These are phyloP conservation scores for Apistogramma diplotaenia DNA, from an alignment of 2,113 vertebrate species.

Conservation along the genomic window DNA sequence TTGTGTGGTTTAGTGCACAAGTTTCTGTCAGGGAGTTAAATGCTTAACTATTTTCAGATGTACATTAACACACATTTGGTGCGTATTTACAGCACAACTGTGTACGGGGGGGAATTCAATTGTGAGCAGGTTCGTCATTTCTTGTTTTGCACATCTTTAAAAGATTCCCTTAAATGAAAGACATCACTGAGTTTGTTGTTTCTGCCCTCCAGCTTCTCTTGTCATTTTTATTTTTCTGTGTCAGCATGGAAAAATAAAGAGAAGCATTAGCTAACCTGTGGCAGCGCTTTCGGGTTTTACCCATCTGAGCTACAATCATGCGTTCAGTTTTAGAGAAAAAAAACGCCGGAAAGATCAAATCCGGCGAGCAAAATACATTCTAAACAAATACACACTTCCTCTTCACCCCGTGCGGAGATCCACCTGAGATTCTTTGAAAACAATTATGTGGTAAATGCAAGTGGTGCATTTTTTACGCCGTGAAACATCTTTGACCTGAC, in stretches of 20 bases:
- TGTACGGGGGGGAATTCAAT: not conserved
- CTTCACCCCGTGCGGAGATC: not conserved
- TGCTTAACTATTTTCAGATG: not conserved
- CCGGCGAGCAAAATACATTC: not conserved
- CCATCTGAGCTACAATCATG: conserved; percentile 50
- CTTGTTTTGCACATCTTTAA: not conserved
- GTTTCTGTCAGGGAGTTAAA: not conserved
- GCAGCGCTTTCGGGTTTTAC: conserved; percentile 63
- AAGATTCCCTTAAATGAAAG: conserved; percentile 39
- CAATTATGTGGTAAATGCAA: not conserved
- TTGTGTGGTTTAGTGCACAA: not conserved
- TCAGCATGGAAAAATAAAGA: conserved; percentile 31
- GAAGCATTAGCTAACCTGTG: conserved; percentile 38
- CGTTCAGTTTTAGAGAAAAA: not conserved
- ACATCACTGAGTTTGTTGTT: not conserved
- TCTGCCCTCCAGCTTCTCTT: conserved; percentile 37
- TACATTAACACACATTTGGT: not conserved
- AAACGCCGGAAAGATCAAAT: conserved; percentile 6
- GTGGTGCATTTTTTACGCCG: not conserved
- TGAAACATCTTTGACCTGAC: not conserved
- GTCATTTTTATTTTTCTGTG: conserved; percentile 26
- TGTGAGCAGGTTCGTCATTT: not conserved
- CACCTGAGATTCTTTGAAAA: not conserved
- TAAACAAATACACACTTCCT: not conserved
- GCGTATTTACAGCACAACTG: not conserved